Evolutionary conservation across 1,140 invertebrate genomes (phyloP).

Genomic region (Ceratina japonica): DNA sequence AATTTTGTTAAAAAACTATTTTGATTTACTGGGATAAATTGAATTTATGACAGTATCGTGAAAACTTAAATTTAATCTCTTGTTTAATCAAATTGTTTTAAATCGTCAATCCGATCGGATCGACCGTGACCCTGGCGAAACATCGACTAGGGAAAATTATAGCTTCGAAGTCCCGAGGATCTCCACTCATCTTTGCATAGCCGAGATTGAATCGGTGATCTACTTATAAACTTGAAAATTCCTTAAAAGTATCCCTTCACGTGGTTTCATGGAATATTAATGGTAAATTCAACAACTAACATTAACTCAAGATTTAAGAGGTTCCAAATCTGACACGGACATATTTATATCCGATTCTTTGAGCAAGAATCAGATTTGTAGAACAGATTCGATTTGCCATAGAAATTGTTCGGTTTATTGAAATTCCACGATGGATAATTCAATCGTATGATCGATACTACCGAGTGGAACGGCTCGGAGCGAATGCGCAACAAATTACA

Average conservation of each 20-base stretch:
- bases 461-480: too few species aligned
- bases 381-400: too few species aligned
- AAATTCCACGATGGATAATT: conserved; percentile 4
- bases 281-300: background rate
- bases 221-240: background rate
- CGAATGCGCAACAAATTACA: conserved; percentile 39
- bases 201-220: conserved; percentile 1
- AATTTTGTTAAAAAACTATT: too few species aligned
- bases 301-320: too few species aligned
- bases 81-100: conserved; percentile 34
- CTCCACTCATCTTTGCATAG: background rate
- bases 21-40: background rate
- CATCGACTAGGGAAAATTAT: conserved; percentile 10
- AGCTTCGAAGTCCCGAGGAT: conserved; percentile 14
- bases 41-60: background rate
- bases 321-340: too few species aligned
- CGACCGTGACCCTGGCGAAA: conserved; percentile 7
- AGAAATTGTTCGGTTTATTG: background rate
- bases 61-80: background rate
- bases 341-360: background rate
- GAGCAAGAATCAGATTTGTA: background rate
- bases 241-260: background rate
- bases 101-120: conserved; percentile 12
- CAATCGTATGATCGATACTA: conserved; percentile 10
- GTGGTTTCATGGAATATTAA: background rate